Base-by-base conservation (phyloP, 2,113 vertebrate genomes). In the Tetraodon nigroviridis region DNA sequence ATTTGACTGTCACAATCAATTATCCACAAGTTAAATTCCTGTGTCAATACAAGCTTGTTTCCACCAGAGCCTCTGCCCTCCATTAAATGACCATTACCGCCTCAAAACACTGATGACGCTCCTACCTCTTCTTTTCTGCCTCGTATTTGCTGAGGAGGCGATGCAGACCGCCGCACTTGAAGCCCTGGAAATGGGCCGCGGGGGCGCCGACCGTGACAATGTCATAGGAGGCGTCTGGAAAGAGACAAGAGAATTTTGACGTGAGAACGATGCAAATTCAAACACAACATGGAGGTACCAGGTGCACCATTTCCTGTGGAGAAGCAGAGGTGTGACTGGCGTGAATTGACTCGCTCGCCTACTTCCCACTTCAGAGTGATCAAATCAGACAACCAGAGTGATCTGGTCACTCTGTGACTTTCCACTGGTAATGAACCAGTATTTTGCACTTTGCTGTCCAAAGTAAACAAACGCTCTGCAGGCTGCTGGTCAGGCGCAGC, bases 181-280 rank as follows among this genome's bases (percentile, higher is more conserved):
- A 99, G 64, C 97, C 97, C 87, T 98, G 97, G 87, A 90, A 94
- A 86, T 99, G 97, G 0, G 97, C 94, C 3, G 97, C 96, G 0
- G 97, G 97, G 27, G 97, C 97, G 73, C 97, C 97, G 12, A 97
- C 94, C 0, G 97, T 99, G 83, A 99, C 89, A 49, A 99, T 92
- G 59, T 99, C 97, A 18, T 99, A 99, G 67, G 92, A 82, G 18
- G 93, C 91, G 86, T 98, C 97, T 99, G 87, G 5, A 84, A 82
- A 4, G 11, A 71, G 73, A 71, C 17, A 61, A 18, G 63, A 63
- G 2, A 54, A 17, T 4, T 8, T 27, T 27, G 27, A 18, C 4
- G 49, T 51, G 15, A 32, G 27, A 29, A 29, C 16, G 21, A 32
- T 17, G 24, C 2, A 3, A 7, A 51, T 7, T 18, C 8, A 48